A percentile compares a stretch with the other conserved stretches of the same genome.
These are phyloP conservation scores for Catocala nupta DNA, from an alignment of 2,888 invertebrate genomes.

Conservation along the genomic window DNA sequence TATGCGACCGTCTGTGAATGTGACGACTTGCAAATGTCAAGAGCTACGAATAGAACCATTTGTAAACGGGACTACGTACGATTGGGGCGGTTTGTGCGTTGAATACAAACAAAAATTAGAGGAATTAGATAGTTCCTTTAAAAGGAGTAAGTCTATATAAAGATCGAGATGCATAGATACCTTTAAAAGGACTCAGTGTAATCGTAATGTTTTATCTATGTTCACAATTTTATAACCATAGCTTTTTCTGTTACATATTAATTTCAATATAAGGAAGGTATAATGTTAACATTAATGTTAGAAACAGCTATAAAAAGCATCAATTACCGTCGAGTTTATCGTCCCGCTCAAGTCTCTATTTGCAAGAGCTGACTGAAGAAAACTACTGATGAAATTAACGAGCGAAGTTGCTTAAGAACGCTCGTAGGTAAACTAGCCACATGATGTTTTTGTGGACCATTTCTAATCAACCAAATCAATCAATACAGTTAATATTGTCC, in stretches of 20 bases:
- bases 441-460: conserved; percentile 3
- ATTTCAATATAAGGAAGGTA: not conserved
- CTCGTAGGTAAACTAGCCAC: conserved; percentile 3
- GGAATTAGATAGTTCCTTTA: too few relatives aligned
- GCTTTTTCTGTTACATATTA: not conserved
- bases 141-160: too few relatives aligned
- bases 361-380: conserved; percentile 12
- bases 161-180: too few relatives aligned
- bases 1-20: too few relatives aligned
- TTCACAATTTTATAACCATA: not conserved
- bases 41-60: too few relatives aligned
- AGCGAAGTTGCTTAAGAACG: conserved; percentile 7
- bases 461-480: conserved; percentile 7
- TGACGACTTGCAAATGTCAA: too few relatives aligned
- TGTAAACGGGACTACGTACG: too few relatives aligned
- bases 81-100: too few relatives aligned
- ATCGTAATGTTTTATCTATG: not conserved
- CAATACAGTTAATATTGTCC: conserved; percentile 2
- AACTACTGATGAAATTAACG: conserved; percentile 12
- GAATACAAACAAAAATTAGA: too few relatives aligned
- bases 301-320: conserved; percentile 8
- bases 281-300: conserved; percentile 6
- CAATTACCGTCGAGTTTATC: conserved; percentile 9
- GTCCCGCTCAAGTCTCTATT: conserved; percentile 1
- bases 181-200: too few relatives aligned